Percentiles rank a stretch among this genome's conserved stretches.
Evolutionary conservation across 2,797 vertebrate species (phyloP).

Genomic region (Myioborus melanocephalus): DNA sequence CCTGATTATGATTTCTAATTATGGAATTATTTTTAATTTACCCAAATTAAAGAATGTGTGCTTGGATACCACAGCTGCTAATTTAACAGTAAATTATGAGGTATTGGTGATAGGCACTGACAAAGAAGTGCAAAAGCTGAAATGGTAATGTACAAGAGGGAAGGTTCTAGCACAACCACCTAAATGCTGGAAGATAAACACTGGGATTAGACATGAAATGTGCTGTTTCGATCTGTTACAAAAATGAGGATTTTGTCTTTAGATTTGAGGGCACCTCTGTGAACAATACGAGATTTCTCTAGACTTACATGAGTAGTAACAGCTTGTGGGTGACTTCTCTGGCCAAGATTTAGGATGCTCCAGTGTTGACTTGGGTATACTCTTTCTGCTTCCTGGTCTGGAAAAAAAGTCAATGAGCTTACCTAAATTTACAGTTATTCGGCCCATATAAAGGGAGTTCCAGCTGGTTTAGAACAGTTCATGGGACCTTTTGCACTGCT

Average conservation of each 20-base stretch:
- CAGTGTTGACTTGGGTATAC: neutral
- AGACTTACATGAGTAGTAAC: neutral
- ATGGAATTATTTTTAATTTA: neutral
- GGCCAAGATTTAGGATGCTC: neutral
- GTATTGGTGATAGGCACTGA: rapidly evolving
- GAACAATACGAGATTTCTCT: neutral
- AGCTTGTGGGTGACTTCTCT: neutral
- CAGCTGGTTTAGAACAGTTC: neutral
- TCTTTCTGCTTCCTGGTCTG: neutral
- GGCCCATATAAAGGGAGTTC: neutral
- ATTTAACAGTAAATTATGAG: neutral
- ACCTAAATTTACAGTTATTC: neutral
- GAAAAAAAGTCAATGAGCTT: neutral
- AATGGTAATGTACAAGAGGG: neutral
- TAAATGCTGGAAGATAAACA: neutral
- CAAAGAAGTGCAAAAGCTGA: neutral
- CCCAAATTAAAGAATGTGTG: neutral
- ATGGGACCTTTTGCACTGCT: neutral
- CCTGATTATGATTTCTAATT: neutral
- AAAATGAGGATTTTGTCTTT: neutral
- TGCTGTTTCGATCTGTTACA: neutral
- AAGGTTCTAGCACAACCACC: neutral
- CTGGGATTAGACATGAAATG: neutral
- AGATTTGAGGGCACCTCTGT: neutral
- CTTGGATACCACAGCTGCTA: neutral